Conservation (phyloP, 2,797 vertebrate species). For the Hydrocynus forskahlii region DNA sequence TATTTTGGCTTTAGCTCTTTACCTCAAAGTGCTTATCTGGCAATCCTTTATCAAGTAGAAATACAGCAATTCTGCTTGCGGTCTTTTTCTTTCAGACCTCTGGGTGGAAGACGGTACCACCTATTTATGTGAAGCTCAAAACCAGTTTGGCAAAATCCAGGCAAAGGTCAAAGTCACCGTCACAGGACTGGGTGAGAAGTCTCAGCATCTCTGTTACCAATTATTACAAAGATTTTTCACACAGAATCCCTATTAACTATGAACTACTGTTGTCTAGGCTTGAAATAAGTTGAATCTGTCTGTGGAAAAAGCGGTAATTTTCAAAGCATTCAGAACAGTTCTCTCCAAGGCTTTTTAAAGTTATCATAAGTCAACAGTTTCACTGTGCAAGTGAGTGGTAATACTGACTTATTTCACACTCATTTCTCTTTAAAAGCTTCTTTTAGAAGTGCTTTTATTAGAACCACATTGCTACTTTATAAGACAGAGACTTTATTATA, state of each 20-base stretch:
- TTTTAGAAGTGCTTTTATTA: not conserved
- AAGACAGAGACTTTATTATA: not conserved
- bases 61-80: not conserved
- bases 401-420: not conserved
- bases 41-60: not conserved
- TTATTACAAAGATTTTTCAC: not conserved
- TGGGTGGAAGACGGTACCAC: conserved; percentile 90
- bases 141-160: conserved; percentile 92
- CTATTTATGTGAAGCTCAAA: conserved; percentile 93
- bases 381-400: not conserved
- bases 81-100: conserved; percentile 75
- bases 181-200: conserved; percentile 89
- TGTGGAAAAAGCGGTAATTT: conserved; percentile 14
- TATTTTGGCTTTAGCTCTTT: not conserved
- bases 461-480: not conserved
- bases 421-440: not conserved
- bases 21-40: not conserved
- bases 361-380: not conserved
- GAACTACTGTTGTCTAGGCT: not conserved
- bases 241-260: not conserved
- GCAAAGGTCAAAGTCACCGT: conserved; percentile 83
- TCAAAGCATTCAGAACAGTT: not conserved
- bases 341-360: not conserved
- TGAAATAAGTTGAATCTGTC: conserved; percentile 5
- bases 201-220: not conserved